phyloP scores from a whole-genome alignment of 2,113 vertebrate species.

The Tachycineta bicolor region DNA sequence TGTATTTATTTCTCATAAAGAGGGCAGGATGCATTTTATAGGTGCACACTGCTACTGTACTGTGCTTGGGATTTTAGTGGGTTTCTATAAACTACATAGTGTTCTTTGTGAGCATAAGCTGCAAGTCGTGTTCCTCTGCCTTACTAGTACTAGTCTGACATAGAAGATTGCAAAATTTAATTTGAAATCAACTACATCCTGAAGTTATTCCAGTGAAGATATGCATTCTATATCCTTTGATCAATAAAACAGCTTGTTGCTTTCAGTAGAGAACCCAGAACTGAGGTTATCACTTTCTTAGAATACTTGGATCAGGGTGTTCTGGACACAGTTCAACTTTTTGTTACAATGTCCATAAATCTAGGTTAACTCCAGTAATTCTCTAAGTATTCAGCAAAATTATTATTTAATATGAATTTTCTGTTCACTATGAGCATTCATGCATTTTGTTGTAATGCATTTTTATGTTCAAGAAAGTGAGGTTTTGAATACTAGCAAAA shows the following conservation, averaged over 20 bases:
- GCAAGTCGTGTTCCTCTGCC: neutral
- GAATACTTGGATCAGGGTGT: neutral
- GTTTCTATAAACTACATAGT: neutral
- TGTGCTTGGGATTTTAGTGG: neutral
- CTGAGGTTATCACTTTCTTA: neutral
- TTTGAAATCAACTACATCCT: neutral
- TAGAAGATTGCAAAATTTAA: neutral
- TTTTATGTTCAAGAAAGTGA: neutral
- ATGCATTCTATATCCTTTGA: neutral
- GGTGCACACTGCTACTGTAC: neutral
- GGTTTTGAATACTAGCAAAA: neutral
- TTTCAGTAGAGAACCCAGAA: neutral
- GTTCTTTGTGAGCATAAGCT: neutral
- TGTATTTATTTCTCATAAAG: neutral
- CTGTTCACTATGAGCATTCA: neutral
- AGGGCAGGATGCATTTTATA: neutral
- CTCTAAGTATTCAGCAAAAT: neutral
- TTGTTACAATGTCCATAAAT: neutral
- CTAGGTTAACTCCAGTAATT: neutral
- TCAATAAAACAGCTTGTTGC: neutral
- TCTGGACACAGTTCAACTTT: neutral
- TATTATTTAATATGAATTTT: neutral
- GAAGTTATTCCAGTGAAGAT: neutral
- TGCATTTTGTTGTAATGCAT: neutral
- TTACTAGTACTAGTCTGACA: neutral